phyloP scores from a whole-genome alignment of 1,140 invertebrate species.

The Tyrophagus putrescentiae region DNA sequence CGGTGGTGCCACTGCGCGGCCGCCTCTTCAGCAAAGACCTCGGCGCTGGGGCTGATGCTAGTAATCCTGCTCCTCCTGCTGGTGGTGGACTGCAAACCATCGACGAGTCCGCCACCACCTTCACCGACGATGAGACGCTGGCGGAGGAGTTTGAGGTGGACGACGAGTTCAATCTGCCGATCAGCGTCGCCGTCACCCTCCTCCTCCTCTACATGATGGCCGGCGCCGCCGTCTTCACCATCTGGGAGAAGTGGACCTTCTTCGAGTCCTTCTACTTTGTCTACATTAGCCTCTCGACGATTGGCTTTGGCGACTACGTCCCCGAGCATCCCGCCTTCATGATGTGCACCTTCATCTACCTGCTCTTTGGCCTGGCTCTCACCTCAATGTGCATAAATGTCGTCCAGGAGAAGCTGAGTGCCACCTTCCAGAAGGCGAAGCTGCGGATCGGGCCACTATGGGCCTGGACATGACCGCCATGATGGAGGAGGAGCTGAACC shows the following conservation, averaged over 20 bases:
- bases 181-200: slow-evolving; percentile 64
- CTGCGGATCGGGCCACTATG: slow-evolving; percentile 71
- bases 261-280: slow-evolving; percentile 85
- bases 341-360: slow-evolving; percentile 78
- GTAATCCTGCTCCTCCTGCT: background rate
- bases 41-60: background rate
- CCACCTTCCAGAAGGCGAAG: slow-evolving; percentile 66
- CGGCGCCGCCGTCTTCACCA: slow-evolving; percentile 58
- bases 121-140: slow-evolving; percentile 3
- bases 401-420: slow-evolving; percentile 64
- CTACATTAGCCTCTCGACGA: slow-evolving; percentile 84
- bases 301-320: slow-evolving; percentile 79
- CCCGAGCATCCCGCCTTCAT: slow-evolving; percentile 75
- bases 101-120: background rate
- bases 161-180: slow-evolving; percentile 82
- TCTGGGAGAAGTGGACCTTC: slow-evolving; percentile 66
- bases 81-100: slow-evolving; percentile 34
- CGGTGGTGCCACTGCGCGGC: background rate
- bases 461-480: slow-evolving; percentile 55
- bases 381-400: slow-evolving; percentile 96
- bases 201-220: slow-evolving; percentile 66
- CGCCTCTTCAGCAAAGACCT: background rate
- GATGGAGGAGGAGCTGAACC: slow-evolving; percentile 29
- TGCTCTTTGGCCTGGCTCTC: slow-evolving; percentile 80
- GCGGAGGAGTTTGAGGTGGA: slow-evolving; percentile 43